Conservation (phyloP, 2,797 vertebrate species). For the Betta splendens region DNA sequence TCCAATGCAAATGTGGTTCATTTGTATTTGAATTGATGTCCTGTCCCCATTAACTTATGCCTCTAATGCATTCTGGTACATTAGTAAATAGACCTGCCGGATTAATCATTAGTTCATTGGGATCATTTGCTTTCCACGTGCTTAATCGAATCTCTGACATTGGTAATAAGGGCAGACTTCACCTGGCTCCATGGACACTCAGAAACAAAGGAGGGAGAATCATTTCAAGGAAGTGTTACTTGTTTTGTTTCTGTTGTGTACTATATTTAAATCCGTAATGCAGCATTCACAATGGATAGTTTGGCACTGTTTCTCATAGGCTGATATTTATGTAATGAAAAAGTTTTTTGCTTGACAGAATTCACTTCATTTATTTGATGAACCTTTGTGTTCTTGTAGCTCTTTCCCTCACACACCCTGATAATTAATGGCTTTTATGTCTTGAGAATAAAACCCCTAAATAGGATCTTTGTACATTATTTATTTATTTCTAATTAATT, state of each 20-base stretch:
- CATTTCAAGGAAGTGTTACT: conserved; percentile 62
- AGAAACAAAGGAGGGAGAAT: conserved; percentile 82
- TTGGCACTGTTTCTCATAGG: conserved; percentile 26
- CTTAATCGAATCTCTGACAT: conserved; percentile 91
- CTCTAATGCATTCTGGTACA: conserved; percentile 99
- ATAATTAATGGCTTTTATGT: conserved; percentile 83
- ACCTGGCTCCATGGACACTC: conserved; percentile 80
- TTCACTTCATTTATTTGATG: conserved; percentile 51
- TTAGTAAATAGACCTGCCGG: conserved; percentile 95
- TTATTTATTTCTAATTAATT: conserved; percentile 85
- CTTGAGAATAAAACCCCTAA: conserved; percentile 79
- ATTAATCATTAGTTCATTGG: conserved; percentile 98
- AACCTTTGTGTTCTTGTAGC: conserved; percentile 56
- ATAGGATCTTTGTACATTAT: conserved; percentile 77
- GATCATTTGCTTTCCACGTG: conserved; percentile 91
- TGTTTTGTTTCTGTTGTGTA: conserved; percentile 56
- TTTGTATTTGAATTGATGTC: conserved; percentile 99
- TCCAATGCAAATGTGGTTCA: conserved; percentile 96
- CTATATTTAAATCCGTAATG: conserved; percentile 35
- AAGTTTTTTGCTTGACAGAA: conserved; percentile 46
- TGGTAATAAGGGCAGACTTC: conserved; percentile 92
- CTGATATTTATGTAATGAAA: conserved; percentile 17
- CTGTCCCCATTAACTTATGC: conserved; percentile 99
- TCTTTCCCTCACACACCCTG: conserved; percentile 56
- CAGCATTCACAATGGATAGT: conserved; percentile 1